phyloP scores from a whole-genome alignment of 2,113 vertebrate species.

The Agelaius tricolor region DNA sequence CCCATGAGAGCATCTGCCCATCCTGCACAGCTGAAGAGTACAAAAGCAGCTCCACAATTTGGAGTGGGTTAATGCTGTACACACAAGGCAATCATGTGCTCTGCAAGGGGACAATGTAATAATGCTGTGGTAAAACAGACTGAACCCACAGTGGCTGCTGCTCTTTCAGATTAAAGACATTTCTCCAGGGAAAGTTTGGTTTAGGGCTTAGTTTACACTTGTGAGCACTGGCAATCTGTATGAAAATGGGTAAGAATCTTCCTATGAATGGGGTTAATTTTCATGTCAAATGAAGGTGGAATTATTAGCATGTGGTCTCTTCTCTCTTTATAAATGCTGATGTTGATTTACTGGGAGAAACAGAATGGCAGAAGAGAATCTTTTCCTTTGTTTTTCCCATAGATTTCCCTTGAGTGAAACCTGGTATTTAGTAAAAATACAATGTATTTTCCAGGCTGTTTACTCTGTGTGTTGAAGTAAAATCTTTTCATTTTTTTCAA shows the following conservation, averaged over 20 bases:
- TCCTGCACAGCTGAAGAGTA: not conserved
- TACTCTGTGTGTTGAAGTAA: not conserved
- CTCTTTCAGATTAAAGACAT: not conserved
- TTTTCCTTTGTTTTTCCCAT: not conserved
- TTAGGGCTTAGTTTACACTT: not conserved
- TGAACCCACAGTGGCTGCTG: not conserved
- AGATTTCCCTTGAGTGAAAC: not conserved
- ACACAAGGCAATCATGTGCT: fast-evolving
- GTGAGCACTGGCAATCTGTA: not conserved
- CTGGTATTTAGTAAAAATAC: not conserved
- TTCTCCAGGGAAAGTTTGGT: not conserved
- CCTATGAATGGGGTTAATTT: not conserved
- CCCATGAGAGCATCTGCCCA: not conserved
- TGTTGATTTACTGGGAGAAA: not conserved
- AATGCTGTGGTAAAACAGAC: not conserved
- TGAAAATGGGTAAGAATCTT: not conserved
- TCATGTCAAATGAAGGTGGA: not conserved
- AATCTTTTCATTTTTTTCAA: not conserved
- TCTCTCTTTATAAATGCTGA: not conserved
- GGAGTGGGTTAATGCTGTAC: not conserved
- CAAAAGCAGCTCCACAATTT: not conserved
- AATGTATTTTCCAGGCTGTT: not conserved
- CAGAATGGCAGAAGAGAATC: not conserved
- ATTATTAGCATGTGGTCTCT: not conserved
- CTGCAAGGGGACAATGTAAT: not conserved